Conservation (phyloP, 2,113 vertebrate genomes). For the Lepus timidus region DNA sequence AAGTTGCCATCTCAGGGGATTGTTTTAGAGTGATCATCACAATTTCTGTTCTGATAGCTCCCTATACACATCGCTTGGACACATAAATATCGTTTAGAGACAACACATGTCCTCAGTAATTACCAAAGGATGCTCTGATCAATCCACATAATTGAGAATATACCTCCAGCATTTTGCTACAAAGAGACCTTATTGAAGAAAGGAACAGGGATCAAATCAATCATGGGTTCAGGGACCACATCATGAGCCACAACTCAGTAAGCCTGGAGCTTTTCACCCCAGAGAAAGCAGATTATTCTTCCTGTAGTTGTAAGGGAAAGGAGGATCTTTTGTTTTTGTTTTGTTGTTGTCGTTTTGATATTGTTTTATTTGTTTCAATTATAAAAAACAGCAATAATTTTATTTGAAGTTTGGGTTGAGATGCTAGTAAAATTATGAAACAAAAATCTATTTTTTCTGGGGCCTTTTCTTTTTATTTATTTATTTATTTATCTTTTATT, state of each 20-base stretch:
- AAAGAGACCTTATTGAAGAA: neutral
- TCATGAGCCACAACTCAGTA: fast-evolving
- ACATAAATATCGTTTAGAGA: neutral
- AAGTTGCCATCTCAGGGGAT: neutral
- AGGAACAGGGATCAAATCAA: neutral
- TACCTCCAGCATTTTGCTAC: neutral
- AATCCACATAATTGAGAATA: neutral
- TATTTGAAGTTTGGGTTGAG: neutral
- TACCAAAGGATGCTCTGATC: neutral
- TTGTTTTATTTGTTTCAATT: neutral
- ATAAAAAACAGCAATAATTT: neutral
- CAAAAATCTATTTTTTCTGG: neutral
- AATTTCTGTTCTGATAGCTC: neutral
- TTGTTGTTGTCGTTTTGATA: too few relatives aligned
- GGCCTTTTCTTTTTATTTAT: too few relatives aligned
- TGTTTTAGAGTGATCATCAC: fast-evolving
- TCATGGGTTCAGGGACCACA: neutral
- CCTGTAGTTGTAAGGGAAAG: neutral
- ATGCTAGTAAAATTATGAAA: neutral
- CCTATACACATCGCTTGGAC: neutral
- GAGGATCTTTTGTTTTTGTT: neutral
- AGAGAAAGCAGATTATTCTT: neutral
- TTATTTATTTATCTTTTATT: too few relatives aligned
- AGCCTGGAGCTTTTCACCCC: neutral
- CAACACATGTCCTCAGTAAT: neutral